Evolutionary conservation across 2,888 invertebrate genomes (phyloP).

Genomic region (Micropterix aruncella): DNA sequence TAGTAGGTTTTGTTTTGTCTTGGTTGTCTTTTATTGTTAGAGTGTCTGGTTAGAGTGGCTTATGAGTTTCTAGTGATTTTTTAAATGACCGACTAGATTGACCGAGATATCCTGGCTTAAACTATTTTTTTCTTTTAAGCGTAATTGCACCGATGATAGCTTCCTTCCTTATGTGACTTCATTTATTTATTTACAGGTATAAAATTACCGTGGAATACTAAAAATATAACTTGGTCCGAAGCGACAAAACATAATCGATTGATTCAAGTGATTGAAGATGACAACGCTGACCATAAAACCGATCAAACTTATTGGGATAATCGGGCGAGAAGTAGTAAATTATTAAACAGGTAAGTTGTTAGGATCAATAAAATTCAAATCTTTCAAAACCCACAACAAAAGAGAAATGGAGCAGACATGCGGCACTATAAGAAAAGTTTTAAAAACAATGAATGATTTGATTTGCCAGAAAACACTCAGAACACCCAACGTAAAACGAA

Average conservation of each 20-base stretch:
- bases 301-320: background rate
- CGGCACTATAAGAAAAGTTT: background rate
- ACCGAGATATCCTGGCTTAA: too few relatives aligned
- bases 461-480: background rate
- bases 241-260: constrained; percentile 19
- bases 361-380: background rate
- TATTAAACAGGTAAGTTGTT: background rate
- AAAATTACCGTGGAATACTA: constrained; percentile 9
- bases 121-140: background rate
- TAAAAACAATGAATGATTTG: background rate
- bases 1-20: too few relatives aligned
- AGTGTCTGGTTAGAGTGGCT: too few relatives aligned
- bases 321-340: background rate
- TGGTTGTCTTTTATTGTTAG: too few relatives aligned
- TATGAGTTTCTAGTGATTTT: too few relatives aligned
- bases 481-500: too few relatives aligned
- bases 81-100: background rate
- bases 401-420: background rate
- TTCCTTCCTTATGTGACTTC: background rate
- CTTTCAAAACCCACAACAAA: background rate
- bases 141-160: too few relatives aligned
- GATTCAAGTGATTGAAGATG: constrained; percentile 27
- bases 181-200: constrained; percentile 1
- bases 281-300: too few relatives aligned
- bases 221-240: constrained; percentile 21